Evolutionary conservation across 1,140 invertebrate species (phyloP).

Genomic region (Pachypsylla venusta): DNA sequence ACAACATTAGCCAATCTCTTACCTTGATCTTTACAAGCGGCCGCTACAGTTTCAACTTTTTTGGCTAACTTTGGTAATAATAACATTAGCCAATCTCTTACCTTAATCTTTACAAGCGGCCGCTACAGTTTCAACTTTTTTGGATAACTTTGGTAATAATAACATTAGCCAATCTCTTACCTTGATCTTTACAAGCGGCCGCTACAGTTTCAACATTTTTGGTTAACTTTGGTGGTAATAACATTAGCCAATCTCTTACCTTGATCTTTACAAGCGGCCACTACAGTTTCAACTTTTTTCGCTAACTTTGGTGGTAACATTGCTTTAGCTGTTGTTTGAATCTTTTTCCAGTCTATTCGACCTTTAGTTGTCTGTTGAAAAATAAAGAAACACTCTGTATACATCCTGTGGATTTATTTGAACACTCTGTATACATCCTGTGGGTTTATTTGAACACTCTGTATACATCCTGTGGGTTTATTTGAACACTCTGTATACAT

Average conservation of each 20-base stretch:
- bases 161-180: too few relatives aligned
- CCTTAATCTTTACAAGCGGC: background rate
- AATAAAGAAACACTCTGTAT: too few relatives aligned
- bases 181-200: background rate
- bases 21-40: background rate
- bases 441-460: too few relatives aligned
- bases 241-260: too few relatives aligned
- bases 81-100: too few relatives aligned
- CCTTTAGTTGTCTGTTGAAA: slow-evolving; percentile 2
- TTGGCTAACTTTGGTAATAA: background rate
- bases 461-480: too few relatives aligned
- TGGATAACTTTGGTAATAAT: background rate
- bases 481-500: too few relatives aligned
- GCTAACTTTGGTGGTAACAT: background rate
- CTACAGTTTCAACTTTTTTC: background rate
- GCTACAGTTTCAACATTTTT: background rate
- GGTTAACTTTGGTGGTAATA: background rate
- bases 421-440: too few relatives aligned
- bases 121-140: background rate
- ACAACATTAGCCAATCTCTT: too few relatives aligned
- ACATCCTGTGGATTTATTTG: too few relatives aligned
- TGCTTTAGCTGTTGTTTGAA: background rate
- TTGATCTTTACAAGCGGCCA: background rate
- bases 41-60: background rate
- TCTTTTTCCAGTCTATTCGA: slow-evolving; percentile 6